phyloP scores from a whole-genome alignment of 2,797 vertebrate species.

The Phoeniculus purpureus region DNA sequence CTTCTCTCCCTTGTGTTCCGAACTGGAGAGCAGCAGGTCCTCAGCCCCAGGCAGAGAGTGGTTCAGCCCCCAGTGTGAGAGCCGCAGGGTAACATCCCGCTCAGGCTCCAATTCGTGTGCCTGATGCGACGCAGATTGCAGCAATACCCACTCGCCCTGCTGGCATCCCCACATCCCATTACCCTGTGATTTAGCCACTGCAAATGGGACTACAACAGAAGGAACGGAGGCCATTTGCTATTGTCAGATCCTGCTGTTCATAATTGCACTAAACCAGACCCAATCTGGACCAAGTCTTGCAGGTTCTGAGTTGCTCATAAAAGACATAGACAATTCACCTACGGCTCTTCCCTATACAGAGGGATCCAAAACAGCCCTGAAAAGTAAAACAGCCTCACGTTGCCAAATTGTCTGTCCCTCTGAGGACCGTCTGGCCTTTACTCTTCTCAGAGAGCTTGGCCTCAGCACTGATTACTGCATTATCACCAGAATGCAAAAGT shows the following conservation, averaged over 20 bases:
- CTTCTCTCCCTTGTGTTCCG: background rate
- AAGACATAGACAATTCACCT: background rate
- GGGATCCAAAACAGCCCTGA: background rate
- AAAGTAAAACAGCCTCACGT: background rate
- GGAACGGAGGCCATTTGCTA: background rate
- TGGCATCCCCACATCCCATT: background rate
- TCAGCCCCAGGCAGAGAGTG: background rate
- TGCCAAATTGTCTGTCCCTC: background rate
- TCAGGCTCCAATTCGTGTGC: background rate
- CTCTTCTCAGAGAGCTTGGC: no score
- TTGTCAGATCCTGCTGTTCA: background rate
- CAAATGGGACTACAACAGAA: background rate
- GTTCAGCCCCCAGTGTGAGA: background rate
- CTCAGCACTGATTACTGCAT: no score
- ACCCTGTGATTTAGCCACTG: background rate
- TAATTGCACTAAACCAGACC: background rate
- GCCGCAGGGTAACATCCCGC: no score
- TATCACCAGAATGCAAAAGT: no score
- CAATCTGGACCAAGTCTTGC: background rate
- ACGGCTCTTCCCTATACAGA: background rate
- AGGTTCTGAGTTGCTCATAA: background rate
- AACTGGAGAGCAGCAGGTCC: background rate
- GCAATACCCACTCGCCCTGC: no score
- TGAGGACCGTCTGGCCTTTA: no score
- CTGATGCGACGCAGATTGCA: background rate